Evolutionary conservation across 2,888 invertebrate genomes (phyloP), one percentile per base, ranked within the genome.

Genomic region (Polymixis flavicincta): DNA sequence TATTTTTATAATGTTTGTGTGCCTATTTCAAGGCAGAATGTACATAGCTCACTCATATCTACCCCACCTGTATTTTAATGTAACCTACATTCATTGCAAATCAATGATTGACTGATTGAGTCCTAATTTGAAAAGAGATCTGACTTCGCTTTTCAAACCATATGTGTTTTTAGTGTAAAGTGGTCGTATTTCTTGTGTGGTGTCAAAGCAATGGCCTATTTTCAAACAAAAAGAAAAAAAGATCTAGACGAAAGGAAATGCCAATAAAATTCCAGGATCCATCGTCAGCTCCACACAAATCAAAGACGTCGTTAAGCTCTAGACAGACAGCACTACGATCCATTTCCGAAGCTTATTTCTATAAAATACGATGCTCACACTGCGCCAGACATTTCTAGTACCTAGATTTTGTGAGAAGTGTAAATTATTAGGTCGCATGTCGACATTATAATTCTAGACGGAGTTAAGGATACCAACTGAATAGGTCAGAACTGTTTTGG

Each of bases 251-350:
- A 77, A 66, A 71, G 42, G 22, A 64, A 52, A 28, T 32, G 19
- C 37, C 48, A 52, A 80, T 79, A 79, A 73, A 84, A 14, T 28
- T 50, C 32, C 3, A 57, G 32, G 52, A 57, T 7, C 57, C 25
- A 8, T 6, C 74, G 66, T 80, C 81, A 69, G 69, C 65, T 32
- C 42, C 54, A 28, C 55, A 63, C 66, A 84, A 80, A 80, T 80
- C 66, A 80, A 67, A 67, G 66, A 42, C 32, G 57, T 67, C 71
- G 71, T 66, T 60, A 28, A 65, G 32, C 9, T 25, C 76, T 57
- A 59, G 70, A 64, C 54, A 25, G 54, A 32, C n/a, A 45, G 37
- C 64, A 59, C 25, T 55, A 64, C 67, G 67, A 68, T n/a, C 54
- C n/a, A 77, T 83, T 80, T 52, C 67, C 54, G 83, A 52, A 59